Evolutionary conservation across 2,888 invertebrate species (phyloP), one percentile per base, ranked within the genome.

Genomic region (Polymixis flavicincta): DNA sequence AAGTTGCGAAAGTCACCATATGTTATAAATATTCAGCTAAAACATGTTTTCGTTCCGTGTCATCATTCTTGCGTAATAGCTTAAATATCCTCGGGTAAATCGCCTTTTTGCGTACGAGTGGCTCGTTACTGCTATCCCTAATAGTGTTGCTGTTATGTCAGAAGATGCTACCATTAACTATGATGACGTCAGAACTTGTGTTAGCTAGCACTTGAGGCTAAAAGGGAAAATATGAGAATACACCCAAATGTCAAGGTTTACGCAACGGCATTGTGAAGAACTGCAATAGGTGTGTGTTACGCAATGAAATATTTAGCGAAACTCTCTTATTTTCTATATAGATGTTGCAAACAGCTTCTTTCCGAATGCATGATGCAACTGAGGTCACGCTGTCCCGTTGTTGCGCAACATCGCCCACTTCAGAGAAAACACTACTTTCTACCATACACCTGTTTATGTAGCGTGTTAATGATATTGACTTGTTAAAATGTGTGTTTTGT

Each of bases 401-500:
- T 95, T 95, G 91, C 92, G 93, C 85, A 93, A 93, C 87, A 83
- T 86, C 91, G 92, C 92, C 92, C 92, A 93, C 92, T 80, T 87
- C 88, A 88, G 93, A 88, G 94, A 95, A 93, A 94, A 93, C 90
- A 92, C 83, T 78, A 93, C 96, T 95, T 96, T 96, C 96, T 96
- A 95, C 89, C 87, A 91, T 88, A 89, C 93, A 92, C 91, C 91
- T 92, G 92, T 88, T 90, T 89, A 85, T 88, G 83, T 82, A 85
- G 87, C 83, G 87, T 88, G 90, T 85, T 92, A 91, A 90, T 90
- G 85, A 85, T 87, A 89, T 87, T 85, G 89, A 89, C 89, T 87
- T 86, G 87, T 89, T 89, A 85, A 89, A 83, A 85, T 86, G 83
- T 80, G 66, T 77, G 87, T 74, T 85, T 60, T 74, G 72, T 78